phyloP scores from a whole-genome alignment of 2,888 invertebrate species.

The Sympetrum striolatum region DNA sequence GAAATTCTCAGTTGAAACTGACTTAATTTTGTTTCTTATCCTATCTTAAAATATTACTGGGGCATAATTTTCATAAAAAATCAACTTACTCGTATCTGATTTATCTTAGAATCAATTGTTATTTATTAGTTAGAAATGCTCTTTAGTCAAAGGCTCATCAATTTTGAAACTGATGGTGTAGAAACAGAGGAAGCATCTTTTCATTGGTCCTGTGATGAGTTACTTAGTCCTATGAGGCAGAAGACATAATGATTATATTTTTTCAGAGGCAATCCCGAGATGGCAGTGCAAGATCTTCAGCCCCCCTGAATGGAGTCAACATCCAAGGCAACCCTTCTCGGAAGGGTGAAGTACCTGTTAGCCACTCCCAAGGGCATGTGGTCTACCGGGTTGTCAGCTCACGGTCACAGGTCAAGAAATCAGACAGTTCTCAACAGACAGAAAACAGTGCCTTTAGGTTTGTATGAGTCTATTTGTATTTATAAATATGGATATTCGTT shows the following conservation, averaged over 20 bases:
- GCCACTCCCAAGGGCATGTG: conserved; percentile 17
- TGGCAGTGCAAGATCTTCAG: conserved; percentile 18
- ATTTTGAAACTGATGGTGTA: too few species aligned
- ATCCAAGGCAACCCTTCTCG: neutral
- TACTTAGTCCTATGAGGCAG: neutral
- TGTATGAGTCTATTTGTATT: conserved; percentile 16
- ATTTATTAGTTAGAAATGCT: too few species aligned
- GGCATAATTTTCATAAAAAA: too few species aligned
- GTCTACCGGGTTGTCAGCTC: conserved; percentile 50
- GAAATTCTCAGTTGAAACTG: too few species aligned
- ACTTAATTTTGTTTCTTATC: too few species aligned
- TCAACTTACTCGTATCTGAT: too few species aligned
- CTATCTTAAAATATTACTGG: too few species aligned
- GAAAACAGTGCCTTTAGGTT: conserved; percentile 61
- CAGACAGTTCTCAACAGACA: conserved; percentile 65
- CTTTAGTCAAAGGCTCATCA: too few species aligned
- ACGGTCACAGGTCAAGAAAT: conserved; percentile 57
- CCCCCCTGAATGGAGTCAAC: conserved; percentile 35
- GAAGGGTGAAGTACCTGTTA: conserved; percentile 8
- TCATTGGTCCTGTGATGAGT: neutral
- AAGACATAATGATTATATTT: neutral
- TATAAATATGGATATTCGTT: too few species aligned
- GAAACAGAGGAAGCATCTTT: neutral
- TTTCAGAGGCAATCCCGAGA: conserved; percentile 32
- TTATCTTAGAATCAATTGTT: too few species aligned